Conservation (phyloP, 23 tunicate genomes). For the Styela plicata region DNA sequence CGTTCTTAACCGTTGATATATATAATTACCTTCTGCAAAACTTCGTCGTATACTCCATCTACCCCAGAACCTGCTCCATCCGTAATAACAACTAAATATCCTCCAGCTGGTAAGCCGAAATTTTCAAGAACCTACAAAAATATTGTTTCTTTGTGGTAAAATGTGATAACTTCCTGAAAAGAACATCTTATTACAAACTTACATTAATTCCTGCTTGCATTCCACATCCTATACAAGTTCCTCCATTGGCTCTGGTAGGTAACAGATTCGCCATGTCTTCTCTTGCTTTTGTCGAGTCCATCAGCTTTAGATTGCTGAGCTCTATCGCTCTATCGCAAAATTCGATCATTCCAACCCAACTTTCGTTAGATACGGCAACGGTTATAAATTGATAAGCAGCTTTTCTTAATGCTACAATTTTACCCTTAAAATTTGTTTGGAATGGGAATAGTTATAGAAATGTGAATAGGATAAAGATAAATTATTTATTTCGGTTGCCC, state of each 20-base stretch:
- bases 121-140: not conserved
- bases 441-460: too few species aligned
- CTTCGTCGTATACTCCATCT: too few species aligned
- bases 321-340: slow-evolving; percentile 23
- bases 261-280: not conserved
- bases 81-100: not conserved
- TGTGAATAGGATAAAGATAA: too few species aligned
- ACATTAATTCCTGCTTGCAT: slow-evolving; percentile 30
- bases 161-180: too few species aligned
- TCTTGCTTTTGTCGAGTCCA: slow-evolving; percentile 8
- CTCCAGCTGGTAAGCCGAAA: not conserved
- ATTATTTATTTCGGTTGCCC: too few species aligned
- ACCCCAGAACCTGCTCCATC: too few species aligned
- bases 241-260: slow-evolving; percentile 24
- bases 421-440: too few species aligned
- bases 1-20: too few species aligned
- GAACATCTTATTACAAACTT: not conserved
- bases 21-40: too few species aligned
- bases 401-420: too few species aligned
- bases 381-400: too few species aligned
- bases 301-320: not conserved
- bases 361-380: slow-evolving; percentile 3
- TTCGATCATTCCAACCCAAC: slow-evolving; percentile 28
- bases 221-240: slow-evolving; percentile 38
- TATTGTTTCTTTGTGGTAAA: too few species aligned